Evolutionary conservation across 1,140 invertebrate genomes (phyloP), one percentile per base, ranked within the genome.

Genomic region (Drosophila dunni): DNA sequence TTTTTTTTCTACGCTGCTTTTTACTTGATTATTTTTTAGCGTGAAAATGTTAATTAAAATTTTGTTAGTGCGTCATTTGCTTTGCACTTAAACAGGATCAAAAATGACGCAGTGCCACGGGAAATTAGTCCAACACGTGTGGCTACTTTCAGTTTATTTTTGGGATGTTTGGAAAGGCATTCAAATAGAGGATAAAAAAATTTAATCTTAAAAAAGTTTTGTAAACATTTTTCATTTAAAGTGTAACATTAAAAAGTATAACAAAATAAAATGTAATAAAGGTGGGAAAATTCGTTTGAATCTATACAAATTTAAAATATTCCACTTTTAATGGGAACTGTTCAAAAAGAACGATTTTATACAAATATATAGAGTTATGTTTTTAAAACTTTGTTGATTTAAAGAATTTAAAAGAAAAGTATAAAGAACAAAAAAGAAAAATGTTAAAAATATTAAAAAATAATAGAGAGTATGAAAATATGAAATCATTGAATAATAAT

Each of bases 41-140:
- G 79, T 66, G 76, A 78, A 86, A 78, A 89, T 80, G 79, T 70
- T 89, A 88, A 88, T 88, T 83, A 80, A 83, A 83, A 74, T 71
- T 78, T 66, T 82, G 69, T 79, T 77, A 80, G 46, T 79, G 83
- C 83, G 83, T 74, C 73, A 83, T 83, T 83, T 88, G 56, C 24
- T 11, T 56, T 45, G 50, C 44, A 50, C 61, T 61, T 34, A 63
- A 54, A 50, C 65, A 53, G 50, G 53, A 60, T 67, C 53, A 62
- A 68, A 56, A 88, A 86, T 71, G 63, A 67, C 83, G 83, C 80
- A 83, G 79, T 86, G 88, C 34, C 45, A 34, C 42, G 48, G 51
- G 42, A 13, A 62, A 33, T 60, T 71, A 34, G 17, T 13, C 1
- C 9, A 79, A 70, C 83, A 86, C 83, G 83, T 83, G 82, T 45